A percentile compares a stretch with the other conserved stretches of the same genome.
These are phyloP conservation scores for Alcedo atthis DNA, from an alignment of 2,797 vertebrate species.

Conservation along the genomic window DNA sequence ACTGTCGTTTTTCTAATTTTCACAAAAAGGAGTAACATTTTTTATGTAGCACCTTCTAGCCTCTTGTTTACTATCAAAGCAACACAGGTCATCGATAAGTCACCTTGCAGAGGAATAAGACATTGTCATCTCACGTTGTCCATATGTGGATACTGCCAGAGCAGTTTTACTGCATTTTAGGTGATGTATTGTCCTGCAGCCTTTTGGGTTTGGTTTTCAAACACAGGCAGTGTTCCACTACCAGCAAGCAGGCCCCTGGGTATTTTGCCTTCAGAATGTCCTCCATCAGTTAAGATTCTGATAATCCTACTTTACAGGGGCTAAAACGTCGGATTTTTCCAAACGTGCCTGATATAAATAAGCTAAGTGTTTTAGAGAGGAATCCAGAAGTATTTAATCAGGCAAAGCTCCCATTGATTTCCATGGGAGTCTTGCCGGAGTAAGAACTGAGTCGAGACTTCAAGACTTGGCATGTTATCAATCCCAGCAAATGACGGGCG, in stretches of 20 bases:
- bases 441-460: conserved; percentile 60
- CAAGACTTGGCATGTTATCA: conserved; percentile 71
- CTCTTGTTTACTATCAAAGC: neutral
- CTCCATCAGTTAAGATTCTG: conserved; percentile 40
- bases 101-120: neutral
- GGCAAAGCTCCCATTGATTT: conserved; percentile 65
- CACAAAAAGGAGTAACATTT: neutral
- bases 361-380: conserved; percentile 29
- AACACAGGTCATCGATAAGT: neutral
- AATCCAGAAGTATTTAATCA: conserved; percentile 69
- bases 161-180: neutral
- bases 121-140: neutral
- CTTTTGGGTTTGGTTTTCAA: conserved; percentile 6
- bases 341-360: conserved; percentile 46
- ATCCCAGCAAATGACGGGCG: conserved; percentile 58
- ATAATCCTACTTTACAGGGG: conserved; percentile 46
- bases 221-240: neutral
- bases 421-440: conserved; percentile 51
- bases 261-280: conserved; percentile 12
- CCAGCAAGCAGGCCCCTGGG: neutral
- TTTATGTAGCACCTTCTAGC: neutral
- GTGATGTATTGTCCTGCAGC: neutral
- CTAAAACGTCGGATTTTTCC: conserved; percentile 39
- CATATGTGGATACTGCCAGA: neutral
- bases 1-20: neutral